Percentiles rank a stretch among this genome's conserved stretches.
Conservation (phyloP, 2,113 vertebrate genomes). For the Megaceryle torquata region DNA sequence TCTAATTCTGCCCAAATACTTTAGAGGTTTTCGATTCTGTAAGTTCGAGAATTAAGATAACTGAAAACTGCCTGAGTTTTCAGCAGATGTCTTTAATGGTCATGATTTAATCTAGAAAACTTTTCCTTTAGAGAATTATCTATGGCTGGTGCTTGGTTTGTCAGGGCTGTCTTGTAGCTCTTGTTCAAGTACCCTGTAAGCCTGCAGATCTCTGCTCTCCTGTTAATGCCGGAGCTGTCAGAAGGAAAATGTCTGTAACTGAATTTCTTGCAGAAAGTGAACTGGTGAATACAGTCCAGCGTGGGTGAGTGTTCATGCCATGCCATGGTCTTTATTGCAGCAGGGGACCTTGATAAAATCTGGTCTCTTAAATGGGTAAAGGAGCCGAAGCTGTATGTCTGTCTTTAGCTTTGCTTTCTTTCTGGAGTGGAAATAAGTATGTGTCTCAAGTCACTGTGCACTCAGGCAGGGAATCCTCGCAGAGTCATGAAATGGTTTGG, state of each 20-base stretch:
- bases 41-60: neutral
- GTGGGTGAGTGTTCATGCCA: fast-evolving
- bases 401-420: neutral
- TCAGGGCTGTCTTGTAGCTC: neutral
- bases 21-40: neutral
- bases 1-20: neutral
- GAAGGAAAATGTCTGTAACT: neutral
- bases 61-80: neutral
- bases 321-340: neutral
- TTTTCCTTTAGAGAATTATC: neutral
- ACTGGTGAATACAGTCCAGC: neutral
- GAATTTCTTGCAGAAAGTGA: neutral
- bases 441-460: fast-evolving
- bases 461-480: neutral
- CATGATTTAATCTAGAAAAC: neutral
- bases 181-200: neutral
- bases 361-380: neutral
- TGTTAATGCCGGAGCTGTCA: neutral
- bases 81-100: neutral
- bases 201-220: neutral
- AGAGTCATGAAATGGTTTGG: neutral
- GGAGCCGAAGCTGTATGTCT: neutral
- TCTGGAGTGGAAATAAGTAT: neutral
- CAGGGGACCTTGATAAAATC: neutral
- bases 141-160: neutral